Evolutionary conservation across 35 echinoderm and acorn worm species (phyloP).

Genomic region (Chiridota heheva): DNA sequence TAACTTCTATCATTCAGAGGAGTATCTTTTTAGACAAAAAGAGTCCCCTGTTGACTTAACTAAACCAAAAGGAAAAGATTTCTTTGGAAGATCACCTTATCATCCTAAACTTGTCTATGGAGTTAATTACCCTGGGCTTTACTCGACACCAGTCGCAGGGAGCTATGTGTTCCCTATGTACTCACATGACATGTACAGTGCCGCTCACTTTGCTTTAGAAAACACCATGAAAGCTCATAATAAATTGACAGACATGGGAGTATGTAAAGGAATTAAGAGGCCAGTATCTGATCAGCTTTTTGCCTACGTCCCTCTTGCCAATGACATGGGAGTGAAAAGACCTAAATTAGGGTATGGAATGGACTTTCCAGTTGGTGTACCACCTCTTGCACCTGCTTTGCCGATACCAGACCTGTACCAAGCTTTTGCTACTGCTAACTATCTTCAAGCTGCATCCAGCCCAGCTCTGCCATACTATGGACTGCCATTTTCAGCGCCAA

Average conservation of each 20-base stretch:
- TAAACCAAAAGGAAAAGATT: conserved; percentile 52
- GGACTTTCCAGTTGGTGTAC: conserved; percentile 57
- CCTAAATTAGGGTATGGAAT: conserved; percentile 72
- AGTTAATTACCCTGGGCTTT: conserved; percentile 80
- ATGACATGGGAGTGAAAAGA: conserved; percentile 53
- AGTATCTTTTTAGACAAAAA: not conserved
- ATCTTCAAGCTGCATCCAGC: conserved; percentile 28
- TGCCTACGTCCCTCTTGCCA: conserved; percentile 62
- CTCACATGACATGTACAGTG: conserved; percentile 43
- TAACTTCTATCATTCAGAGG: not conserved
- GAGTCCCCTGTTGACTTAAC: conserved; percentile 75
- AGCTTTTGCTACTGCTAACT: conserved; percentile 56
- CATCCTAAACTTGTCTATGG: conserved; percentile 70
- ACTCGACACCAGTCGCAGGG: conserved; percentile 49
- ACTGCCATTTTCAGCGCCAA: conserved; percentile 11
- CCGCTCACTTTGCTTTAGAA: conserved; percentile 62
- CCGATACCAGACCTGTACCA: conserved; percentile 58
- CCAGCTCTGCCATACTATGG: conserved; percentile 34
- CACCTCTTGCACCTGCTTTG: conserved; percentile 29
- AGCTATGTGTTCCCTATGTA: conserved; percentile 58
- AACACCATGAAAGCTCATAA: conserved; percentile 79
- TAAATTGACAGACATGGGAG: conserved; percentile 7
- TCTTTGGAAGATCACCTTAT: conserved; percentile 16
- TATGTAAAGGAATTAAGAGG: conserved; percentile 59
- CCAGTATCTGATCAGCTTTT: conserved; percentile 47